Base-by-base conservation (phyloP, 2,113 vertebrate species). In the Phalacrocorax brasilianus region DNA sequence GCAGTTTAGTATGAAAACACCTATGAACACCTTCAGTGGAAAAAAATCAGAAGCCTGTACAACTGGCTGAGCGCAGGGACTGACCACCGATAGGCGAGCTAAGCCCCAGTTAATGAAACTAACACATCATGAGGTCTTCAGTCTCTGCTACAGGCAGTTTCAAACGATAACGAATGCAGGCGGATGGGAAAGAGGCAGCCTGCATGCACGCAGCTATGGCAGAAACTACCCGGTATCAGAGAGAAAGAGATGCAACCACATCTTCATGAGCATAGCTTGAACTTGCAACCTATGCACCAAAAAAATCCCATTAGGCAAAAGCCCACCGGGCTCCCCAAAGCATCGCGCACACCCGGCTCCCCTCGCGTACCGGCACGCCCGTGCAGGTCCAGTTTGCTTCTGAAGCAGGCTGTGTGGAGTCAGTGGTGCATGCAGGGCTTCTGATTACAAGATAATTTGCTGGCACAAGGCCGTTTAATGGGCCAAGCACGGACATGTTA, bases 151-250 rank as follows among this genome's bases (percentile, higher is more conserved):
- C 45, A 15, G 74, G 62, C 17, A 5, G 14, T 28, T 76, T 24
- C 35, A 16, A 32, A 30, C 1, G 3, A 1, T 6, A 24, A 4
- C 26, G 5, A 18, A 15, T 0, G 1, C 10, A 5, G 19, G 5
- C 4, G 8, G 49, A 5, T 7, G 30, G n/a, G 49, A 18, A 56
- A 23, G 56, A 18, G 49, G 42, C 58, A 45, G 44, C 35, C 20
- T 1, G 3, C 38, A 8, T 2, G 11, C 35, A n/a, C 11, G 7
- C 9, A 32, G 47, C 32, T 5, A 2, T 2, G 8, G 55, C 72
- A 78, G 49, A 13, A 58, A 24, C 35, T 27, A 20, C 10, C 42
- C 11, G 1, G 4, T 9, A 12, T 15, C 23, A 38, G 61, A 35
- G 11, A 32, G 40, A 40, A 40, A 35, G 44, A 40, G 35, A 22